Percentiles rank a stretch among this genome's conserved stretches.
These are phyloP conservation scores for Drosophila lacertosa DNA, from an alignment of 1,140 invertebrate genomes.

Conservation along the genomic window DNA sequence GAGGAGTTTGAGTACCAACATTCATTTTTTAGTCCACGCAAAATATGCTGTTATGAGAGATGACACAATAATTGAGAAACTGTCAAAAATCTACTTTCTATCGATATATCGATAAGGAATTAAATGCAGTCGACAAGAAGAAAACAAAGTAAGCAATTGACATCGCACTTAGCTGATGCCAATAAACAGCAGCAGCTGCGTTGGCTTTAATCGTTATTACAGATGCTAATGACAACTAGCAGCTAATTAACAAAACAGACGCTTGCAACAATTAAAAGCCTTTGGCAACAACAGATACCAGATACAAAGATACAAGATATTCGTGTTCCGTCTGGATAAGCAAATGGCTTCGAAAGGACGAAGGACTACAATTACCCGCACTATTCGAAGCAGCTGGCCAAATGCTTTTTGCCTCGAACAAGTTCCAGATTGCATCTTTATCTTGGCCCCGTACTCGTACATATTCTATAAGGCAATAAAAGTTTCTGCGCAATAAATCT, in stretches of 20 bases:
- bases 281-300: slow-evolving; percentile 12
- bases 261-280: slow-evolving; percentile 21
- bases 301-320: slow-evolving; percentile 12
- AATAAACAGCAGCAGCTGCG: slow-evolving; percentile 6
- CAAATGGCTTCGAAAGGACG: slow-evolving; percentile 22
- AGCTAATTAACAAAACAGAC: slow-evolving; percentile 16
- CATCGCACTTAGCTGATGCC: too few relatives aligned
- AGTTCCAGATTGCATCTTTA: slow-evolving; percentile 78
- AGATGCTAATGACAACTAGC: slow-evolving; percentile 26
- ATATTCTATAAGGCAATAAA: slow-evolving; percentile 80
- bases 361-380: slow-evolving; percentile 33
- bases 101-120: too few relatives aligned
- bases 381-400: slow-evolving; percentile 40
- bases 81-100: too few relatives aligned
- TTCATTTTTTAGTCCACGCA: neutral
- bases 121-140: neutral
- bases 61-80: too few relatives aligned
- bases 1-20: slow-evolving; percentile 13
- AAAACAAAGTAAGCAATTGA: neutral
- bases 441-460: slow-evolving; percentile 55
- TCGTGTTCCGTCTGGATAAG: slow-evolving; percentile 35
- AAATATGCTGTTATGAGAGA: too few relatives aligned
- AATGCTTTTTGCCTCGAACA: slow-evolving; percentile 58
- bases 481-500: slow-evolving; percentile 81
- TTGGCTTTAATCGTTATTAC: slow-evolving; percentile 4